phyloP scores from a whole-genome alignment of 2,113 vertebrate species.

The Origma solitaria region DNA sequence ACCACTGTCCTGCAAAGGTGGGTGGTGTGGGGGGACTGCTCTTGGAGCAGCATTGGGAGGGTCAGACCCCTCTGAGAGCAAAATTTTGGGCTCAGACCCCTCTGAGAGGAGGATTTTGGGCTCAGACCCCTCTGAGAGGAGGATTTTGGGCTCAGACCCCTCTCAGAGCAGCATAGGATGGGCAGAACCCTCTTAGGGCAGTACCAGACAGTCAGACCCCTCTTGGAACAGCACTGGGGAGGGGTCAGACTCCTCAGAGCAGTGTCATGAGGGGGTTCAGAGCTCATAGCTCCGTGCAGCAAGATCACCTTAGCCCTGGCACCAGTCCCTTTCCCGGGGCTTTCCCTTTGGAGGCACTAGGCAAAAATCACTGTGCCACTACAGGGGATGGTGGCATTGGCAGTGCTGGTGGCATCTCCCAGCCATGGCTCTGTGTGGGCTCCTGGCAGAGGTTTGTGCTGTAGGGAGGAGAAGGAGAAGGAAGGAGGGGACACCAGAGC shows the following conservation, averaged over 20 bases:
- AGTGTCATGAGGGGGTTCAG: not conserved
- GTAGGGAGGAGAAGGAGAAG: not conserved
- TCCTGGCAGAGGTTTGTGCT: not conserved
- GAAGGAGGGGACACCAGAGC: not conserved
- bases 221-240: not conserved
- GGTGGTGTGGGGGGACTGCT: accelerated
- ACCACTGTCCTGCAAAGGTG: not conserved
- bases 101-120: too few species aligned
- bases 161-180: not conserved
- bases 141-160: not conserved
- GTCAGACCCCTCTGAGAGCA: not conserved
- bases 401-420: not conserved
- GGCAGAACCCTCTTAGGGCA: not conserved
- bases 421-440: accelerated
- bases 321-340: not conserved
- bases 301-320: not conserved
- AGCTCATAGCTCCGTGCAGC: accelerated
- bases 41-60: accelerated
- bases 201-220: not conserved
- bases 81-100: too few species aligned
- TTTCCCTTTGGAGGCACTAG: not conserved
- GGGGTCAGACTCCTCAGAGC: not conserved
- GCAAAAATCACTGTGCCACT: not conserved
- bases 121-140: not conserved
- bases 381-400: not conserved